A percentile compares a stretch with the other conserved stretches of the same genome.
Evolutionary conservation across 2,797 vertebrate species (phyloP).

Genomic region (Characodon lateralis): DNA sequence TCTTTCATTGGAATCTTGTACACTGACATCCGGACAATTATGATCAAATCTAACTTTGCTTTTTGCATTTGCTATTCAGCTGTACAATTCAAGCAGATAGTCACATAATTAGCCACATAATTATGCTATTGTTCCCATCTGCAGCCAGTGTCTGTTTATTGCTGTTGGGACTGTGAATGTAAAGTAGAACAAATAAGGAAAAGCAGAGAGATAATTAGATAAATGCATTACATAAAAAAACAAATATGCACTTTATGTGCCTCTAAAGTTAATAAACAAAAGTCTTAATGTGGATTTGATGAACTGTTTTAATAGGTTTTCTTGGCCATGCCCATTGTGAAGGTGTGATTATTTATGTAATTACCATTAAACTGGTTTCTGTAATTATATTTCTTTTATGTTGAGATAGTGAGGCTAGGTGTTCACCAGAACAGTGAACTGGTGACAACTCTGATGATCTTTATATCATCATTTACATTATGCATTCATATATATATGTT

Average conservation of each 20-base stretch:
- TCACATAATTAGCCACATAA: slow-evolving; percentile 6
- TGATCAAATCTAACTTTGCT: not conserved
- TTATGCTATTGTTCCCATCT: slow-evolving; percentile 4
- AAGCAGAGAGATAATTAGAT: slow-evolving; percentile 1
- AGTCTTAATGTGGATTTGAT: not conserved
- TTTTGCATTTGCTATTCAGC: not conserved
- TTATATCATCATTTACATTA: no score
- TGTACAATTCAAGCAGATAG: not conserved
- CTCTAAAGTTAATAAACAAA: slow-evolving; percentile 4
- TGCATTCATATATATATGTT: no score
- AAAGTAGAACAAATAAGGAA: not conserved
- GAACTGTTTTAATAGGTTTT: not conserved
- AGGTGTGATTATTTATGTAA: not conserved
- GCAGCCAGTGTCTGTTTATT: slow-evolving; percentile 14
- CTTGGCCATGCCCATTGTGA: not conserved
- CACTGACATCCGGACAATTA: not conserved
- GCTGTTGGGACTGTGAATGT: not conserved
- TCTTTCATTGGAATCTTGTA: not conserved
- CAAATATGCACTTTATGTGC: not conserved
- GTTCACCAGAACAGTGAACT: no score
- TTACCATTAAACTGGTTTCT: not conserved
- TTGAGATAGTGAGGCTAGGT: no score
- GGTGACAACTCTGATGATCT: no score
- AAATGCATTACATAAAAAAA: not conserved
- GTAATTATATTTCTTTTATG: not conserved